A percentile compares a stretch with the other conserved stretches of the same genome.
Evolutionary conservation across 2,797 vertebrate genomes (phyloP).

Genomic region (Pelochelys cantorii): DNA sequence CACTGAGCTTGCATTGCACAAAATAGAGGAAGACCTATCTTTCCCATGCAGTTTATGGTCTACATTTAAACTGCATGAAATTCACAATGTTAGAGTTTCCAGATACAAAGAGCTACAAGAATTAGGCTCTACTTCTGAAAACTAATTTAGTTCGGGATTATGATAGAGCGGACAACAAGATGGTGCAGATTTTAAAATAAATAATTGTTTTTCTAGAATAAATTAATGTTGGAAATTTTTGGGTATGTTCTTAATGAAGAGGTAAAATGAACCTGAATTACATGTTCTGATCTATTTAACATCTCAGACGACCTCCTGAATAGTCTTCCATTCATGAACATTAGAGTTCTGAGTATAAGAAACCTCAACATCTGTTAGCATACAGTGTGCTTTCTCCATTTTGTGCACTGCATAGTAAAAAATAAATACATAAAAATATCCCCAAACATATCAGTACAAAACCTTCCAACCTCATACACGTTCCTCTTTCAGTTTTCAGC

Average conservation of each 20-base stretch:
- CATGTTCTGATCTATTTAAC: fast-evolving
- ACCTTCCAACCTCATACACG: not conserved
- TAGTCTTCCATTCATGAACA: not conserved
- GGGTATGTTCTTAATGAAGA: not conserved
- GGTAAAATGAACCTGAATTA: not conserved
- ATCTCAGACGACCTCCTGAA: not conserved
- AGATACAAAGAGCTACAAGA: not conserved
- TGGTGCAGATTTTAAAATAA: not conserved
- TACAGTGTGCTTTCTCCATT: not conserved
- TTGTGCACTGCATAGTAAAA: not conserved
- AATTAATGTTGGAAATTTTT: not conserved
- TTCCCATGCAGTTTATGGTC: not conserved
- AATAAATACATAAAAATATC: not conserved
- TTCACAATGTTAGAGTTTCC: too few species aligned
- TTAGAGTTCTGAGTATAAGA: not conserved
- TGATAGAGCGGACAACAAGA: not conserved
- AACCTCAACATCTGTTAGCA: not conserved
- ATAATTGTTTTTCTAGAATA: not conserved
- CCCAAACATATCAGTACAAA: not conserved
- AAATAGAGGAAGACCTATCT: not conserved
- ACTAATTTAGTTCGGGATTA: not conserved
- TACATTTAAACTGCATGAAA: not conserved
- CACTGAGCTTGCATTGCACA: not conserved
- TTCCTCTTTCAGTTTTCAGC: not conserved
- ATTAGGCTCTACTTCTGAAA: not conserved